Evolutionary conservation across 2,797 vertebrate genomes (phyloP).

Genomic region (Allobates femoralis): DNA sequence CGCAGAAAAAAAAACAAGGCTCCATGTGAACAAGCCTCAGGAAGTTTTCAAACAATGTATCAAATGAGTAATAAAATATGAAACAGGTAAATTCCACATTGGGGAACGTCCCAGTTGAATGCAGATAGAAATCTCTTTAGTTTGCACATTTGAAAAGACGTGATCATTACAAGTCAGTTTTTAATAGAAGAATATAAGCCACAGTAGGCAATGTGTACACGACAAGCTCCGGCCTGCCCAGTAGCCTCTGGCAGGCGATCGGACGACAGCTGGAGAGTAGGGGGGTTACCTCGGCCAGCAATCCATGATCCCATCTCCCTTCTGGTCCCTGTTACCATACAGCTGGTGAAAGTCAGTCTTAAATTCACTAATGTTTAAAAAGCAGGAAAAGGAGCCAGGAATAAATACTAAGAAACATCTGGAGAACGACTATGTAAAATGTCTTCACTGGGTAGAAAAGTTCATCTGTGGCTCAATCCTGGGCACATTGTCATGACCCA

Average conservation of each 20-base stretch:
- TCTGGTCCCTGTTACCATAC: background rate
- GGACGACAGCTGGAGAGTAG: background rate
- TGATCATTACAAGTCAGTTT: background rate
- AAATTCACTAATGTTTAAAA: background rate
- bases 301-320: background rate
- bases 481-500: background rate
- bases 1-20: too few species aligned
- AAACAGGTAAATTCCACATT: background rate
- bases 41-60: background rate
- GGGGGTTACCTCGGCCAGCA: background rate
- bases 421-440: background rate
- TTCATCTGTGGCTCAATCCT: slow-evolving; percentile 10
- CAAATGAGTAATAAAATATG: background rate
- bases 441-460: background rate
- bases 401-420: slow-evolving; percentile 34
- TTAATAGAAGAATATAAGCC: background rate
- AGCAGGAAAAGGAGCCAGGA: background rate
- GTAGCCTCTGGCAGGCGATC: background rate
- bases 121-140: background rate
- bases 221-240: background rate
- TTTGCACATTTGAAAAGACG: background rate
- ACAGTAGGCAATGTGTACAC: background rate
- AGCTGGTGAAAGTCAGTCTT: background rate
- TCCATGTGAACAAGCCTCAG: too few species aligned
- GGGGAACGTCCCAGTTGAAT: background rate